phyloP scores from a whole-genome alignment of 2,888 invertebrate species.

The Tiliacea aurago region DNA sequence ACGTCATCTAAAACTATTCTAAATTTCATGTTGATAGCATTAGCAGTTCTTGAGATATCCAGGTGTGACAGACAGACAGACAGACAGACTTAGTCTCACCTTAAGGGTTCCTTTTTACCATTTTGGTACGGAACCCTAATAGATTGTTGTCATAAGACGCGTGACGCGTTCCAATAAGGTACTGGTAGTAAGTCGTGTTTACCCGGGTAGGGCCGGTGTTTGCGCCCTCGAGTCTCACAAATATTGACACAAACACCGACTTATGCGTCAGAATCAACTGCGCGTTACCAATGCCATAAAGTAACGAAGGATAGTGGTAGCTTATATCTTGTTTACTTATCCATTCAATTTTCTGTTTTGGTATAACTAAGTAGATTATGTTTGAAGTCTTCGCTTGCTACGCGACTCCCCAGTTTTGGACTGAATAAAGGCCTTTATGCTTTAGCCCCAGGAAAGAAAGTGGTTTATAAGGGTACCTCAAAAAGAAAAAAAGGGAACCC shows the following conservation, averaged over 20 bases:
- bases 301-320: conserved; percentile 21
- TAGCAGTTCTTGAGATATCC: too few species aligned
- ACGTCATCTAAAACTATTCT: too few species aligned
- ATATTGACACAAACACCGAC: conserved; percentile 83
- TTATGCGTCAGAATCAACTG: conserved; percentile 76
- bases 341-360: conserved; percentile 32
- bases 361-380: neutral
- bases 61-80: too few species aligned
- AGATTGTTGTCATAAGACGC: conserved; percentile 75
- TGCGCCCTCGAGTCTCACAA: conserved; percentile 74
- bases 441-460: too few species aligned
- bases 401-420: neutral
- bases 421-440: too few species aligned
- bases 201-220: conserved; percentile 67
- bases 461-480: too few species aligned
- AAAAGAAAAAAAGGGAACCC: too few species aligned
- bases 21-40: too few species aligned
- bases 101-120: too few species aligned
- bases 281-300: conserved; percentile 60
- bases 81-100: too few species aligned
- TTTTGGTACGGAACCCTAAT: too few species aligned
- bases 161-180: conserved; percentile 65
- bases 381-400: neutral
- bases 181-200: conserved; percentile 70
- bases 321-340: conserved; percentile 20